phyloP scores from a whole-genome alignment of 2,113 vertebrate species.

The Cyphomyrus discorhynchus region DNA sequence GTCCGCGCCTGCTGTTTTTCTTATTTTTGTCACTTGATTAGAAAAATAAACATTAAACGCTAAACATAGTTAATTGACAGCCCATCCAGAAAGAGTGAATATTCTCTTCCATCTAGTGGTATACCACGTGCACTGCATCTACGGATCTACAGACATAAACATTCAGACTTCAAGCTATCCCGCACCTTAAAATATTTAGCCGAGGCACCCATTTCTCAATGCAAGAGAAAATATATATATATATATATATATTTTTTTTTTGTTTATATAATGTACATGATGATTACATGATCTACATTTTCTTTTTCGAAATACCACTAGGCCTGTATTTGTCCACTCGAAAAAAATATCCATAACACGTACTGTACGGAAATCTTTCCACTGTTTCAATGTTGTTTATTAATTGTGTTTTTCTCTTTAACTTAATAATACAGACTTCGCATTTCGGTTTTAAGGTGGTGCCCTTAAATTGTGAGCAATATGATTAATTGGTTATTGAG shows the following conservation, averaged over 20 bases:
- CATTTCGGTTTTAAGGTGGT: not conserved
- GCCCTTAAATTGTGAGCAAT: not conserved
- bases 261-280: not conserved
- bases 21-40: not conserved
- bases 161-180: not conserved
- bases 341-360: not conserved
- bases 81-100: not conserved
- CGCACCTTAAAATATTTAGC: not conserved
- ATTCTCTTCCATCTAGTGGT: conserved; percentile 1
- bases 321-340: not conserved
- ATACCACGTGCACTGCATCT: not conserved
- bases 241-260: too few relatives aligned
- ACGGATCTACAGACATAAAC: not conserved
- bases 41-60: not conserved
- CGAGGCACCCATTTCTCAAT: not conserved
- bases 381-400: not conserved
- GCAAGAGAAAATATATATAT: not conserved
- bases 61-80: not conserved
- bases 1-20: not conserved
- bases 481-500: not conserved
- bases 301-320: not conserved
- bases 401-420: not conserved
- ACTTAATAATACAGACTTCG: not conserved
- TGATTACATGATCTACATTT: conserved; percentile 1
- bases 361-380: not conserved